phyloP scores from a whole-genome alignment of 2,888 invertebrate species.

The Drosophila infuscata region DNA sequence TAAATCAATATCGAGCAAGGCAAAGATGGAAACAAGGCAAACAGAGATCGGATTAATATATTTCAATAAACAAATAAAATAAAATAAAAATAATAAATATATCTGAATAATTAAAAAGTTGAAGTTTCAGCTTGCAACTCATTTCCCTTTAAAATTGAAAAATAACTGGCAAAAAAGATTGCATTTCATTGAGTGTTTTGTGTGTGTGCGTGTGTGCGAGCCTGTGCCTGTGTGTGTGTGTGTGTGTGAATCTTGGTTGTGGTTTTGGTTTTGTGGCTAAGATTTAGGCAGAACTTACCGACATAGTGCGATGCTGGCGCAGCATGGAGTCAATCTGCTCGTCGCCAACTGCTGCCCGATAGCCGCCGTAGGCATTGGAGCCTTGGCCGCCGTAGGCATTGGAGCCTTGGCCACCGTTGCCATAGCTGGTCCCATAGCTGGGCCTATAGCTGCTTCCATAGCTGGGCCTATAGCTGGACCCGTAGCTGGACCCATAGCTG shows the following conservation, averaged over 20 bases:
- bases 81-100: background rate
- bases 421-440: constrained; percentile 40
- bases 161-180: background rate
- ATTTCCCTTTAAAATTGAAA: background rate
- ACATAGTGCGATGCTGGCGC: constrained; percentile 63
- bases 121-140: background rate
- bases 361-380: constrained; percentile 66
- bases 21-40: background rate
- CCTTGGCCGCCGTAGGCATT: constrained; percentile 61
- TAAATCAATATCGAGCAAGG: background rate
- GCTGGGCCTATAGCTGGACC: constrained; percentile 27
- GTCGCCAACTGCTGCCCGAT: constrained; percentile 75
- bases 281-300: constrained; percentile 64
- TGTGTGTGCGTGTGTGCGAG: constrained; percentile 10
- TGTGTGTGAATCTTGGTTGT: constrained; percentile 19
- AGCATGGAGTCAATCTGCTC: constrained; percentile 79
- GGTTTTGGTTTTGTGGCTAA: constrained; percentile 6
- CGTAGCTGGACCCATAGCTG: constrained; percentile 6
- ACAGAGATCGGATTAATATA: background rate
- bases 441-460: constrained; percentile 3
- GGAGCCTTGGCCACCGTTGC: constrained; percentile 61
- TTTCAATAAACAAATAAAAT: background rate
- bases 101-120: background rate
- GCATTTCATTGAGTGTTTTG: background rate
- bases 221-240: constrained; percentile 27